Base-by-base conservation (phyloP, 1,140 invertebrate genomes). In the Aphelenchoides fujianensis region DNA sequence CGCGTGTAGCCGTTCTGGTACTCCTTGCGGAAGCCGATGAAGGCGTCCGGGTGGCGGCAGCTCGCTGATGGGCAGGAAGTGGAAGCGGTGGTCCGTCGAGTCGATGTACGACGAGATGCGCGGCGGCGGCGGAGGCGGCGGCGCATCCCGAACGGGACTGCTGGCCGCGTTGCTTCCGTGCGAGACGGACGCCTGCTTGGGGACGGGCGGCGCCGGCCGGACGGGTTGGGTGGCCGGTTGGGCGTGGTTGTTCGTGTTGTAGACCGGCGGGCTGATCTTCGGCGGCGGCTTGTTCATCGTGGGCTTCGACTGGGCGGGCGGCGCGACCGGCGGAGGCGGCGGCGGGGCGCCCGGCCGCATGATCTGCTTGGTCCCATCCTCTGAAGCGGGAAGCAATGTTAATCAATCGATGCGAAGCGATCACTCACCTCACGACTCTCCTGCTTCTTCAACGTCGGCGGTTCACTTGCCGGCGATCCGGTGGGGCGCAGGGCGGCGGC, bases 41-140 rank as follows among this genome's bases (percentile, higher is more conserved):
- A 75, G 19, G 52, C n/a, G 23, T 28, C 59, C 12, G 3, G 74
- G 75, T 23, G 68, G 59, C 19, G 74, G 74, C 23, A 75, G 59
- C 48, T 75, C 74, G 16, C 41, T 16, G 30, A 77, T 30, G 2
- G 74, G 74, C 1, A 75, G 27, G 61, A 75, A 75, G 32, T 75
- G 74, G 32, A 75, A 75, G 16, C 74, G 41, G 16, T 75, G 74
- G 34, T 75, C 74, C 37, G 68, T 79, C 19, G 74, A 75, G 41
- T 75, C 74, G 69, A 79, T 36, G 31, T 74, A 75, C 23, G 74
- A 75, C n/a, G 75, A 62, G 7, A 78, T 55, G 5, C 74, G 30
- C 19, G 68, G 74, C 2, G 74, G 74, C 27, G 75, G 75, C 36
- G 36, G 69, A 0, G 74, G 74, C n/a, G 63, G 63, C 16, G 63